Base-by-base conservation (phyloP, 2,797 vertebrate species). In the Danio kyathit region DNA sequence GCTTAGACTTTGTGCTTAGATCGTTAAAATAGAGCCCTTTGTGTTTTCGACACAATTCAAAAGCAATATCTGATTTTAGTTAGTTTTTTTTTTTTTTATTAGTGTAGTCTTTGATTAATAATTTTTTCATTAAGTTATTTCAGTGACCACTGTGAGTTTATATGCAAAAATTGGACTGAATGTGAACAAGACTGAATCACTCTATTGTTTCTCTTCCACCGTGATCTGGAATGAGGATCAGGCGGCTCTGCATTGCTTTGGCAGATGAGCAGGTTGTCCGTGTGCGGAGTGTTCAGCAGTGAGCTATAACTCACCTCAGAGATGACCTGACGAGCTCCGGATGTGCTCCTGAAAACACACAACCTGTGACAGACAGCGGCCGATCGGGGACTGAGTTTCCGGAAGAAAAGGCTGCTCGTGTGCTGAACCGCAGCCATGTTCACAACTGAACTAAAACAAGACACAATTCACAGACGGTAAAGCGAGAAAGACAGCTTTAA, bases 241-340 rank as follows among this genome's bases (percentile, higher is more conserved):
- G 17, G 38, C 16, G 12, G 67, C 57, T 49, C 60, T 54, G 48
- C 80, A 80, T 82, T 46, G 69, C 81, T 85, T 86, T 81, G 76
- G 41, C 67, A 61, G 56, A 56, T n/a, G n/a, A n/a, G n/a, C n/a
- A n/a, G n/a, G n/a, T 79, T 41, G 4, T 60, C 29, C 41, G 80
- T 75, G 80, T 70, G 80, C 76, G 29, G 56, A 19, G 54, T n/a
- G 44, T 59, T 12, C 61, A 74, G 74, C n/a, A n/a, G n/a, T n/a
- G n/a, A n/a, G n/a, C 78, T 70, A 69, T 84, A 86, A 86, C 65
- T 86, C 83, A 86, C 13, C 70, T 74, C 46, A 59, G 81, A 38
- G 66, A 80, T 77, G 85, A 76, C 78, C 85, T 73, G 83, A 85
- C 79, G 65, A 83, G 81, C 74, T 60, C 85, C 5, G 70, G 63